These are phyloP conservation scores for Drosophila phalerata DNA, from an alignment of 2,888 invertebrate species.

Conservation along the genomic window DNA sequence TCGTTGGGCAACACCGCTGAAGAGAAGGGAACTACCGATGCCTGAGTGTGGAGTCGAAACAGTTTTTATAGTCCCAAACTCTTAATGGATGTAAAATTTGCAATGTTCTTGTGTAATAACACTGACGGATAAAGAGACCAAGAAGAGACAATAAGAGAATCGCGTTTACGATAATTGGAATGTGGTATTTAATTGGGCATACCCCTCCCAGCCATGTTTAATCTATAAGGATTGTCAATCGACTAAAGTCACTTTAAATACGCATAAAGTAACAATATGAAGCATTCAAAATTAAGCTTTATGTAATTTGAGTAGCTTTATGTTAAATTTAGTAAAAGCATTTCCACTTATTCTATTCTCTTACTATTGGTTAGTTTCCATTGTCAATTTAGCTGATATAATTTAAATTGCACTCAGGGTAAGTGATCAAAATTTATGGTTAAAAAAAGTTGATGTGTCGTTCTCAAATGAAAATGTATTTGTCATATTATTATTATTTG, in stretches of 20 bases:
- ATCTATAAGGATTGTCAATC: conserved; percentile 12
- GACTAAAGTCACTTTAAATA: neutral
- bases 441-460: too few species aligned
- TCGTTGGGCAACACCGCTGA: conserved; percentile 33
- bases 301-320: neutral
- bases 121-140: conserved; percentile 4
- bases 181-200: conserved; percentile 28
- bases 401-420: too few species aligned
- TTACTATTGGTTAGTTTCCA: too few species aligned
- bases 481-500: too few species aligned
- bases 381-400: too few species aligned
- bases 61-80: conserved; percentile 58
- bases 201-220: neutral
- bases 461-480: too few species aligned
- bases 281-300: neutral
- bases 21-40: too few species aligned
- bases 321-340: neutral
- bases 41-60: neutral
- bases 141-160: conserved; percentile 2
- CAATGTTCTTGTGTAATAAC: conserved; percentile 42
- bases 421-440: too few species aligned
- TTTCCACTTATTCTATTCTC: too few species aligned
- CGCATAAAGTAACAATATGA: neutral
- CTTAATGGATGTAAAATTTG: conserved; percentile 61
- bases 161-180: conserved; percentile 26